phyloP scores from a whole-genome alignment of 2,113 vertebrate genomes.

The Gasterosteus aculeatus region DNA sequence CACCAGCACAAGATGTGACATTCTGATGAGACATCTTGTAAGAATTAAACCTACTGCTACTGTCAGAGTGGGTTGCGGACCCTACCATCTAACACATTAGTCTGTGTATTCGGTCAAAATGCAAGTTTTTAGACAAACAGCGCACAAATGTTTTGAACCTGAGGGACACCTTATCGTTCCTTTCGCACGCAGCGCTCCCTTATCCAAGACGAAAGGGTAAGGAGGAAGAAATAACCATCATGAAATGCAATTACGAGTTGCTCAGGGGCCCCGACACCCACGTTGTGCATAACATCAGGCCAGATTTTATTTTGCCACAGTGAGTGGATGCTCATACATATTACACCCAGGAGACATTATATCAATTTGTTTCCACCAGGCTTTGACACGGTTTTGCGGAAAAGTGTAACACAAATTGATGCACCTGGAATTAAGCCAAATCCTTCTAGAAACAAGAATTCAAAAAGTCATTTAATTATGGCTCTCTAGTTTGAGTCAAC shows the following conservation, averaged over 20 bases:
- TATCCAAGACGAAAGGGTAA: conserved; percentile 41
- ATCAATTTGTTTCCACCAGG: conserved; percentile 61
- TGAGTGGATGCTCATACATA: conserved; percentile 65
- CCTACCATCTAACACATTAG: conserved; percentile 29
- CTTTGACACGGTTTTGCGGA: conserved; percentile 55
- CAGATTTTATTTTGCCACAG: conserved; percentile 54
- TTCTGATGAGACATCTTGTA: conserved; percentile 49
- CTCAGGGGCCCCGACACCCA: conserved; percentile 58
- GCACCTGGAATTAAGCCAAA: conserved; percentile 57
- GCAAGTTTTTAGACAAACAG: conserved; percentile 39
- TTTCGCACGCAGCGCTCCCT: conserved; percentile 25
- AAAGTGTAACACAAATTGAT: conserved; percentile 58
- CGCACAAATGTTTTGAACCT: conserved; percentile 29
- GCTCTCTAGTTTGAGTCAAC: conserved; percentile 6
- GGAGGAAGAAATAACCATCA: conserved; percentile 54
- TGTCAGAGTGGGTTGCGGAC: conserved; percentile 11
- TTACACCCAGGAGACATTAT: conserved; percentile 66
- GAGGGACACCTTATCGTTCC: conserved; percentile 27
- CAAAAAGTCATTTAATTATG: conserved; percentile 22
- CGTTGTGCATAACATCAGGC: conserved; percentile 41
- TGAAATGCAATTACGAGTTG: conserved; percentile 68
- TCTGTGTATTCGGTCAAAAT: conserved; percentile 41
- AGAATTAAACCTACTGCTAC: conserved; percentile 55
- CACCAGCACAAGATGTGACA: conserved; percentile 59
- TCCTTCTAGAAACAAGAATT: conserved; percentile 9